These are phyloP conservation scores for Crocuta crocuta DNA, from an alignment of 2,113 vertebrate genomes.

Conservation along the genomic window DNA sequence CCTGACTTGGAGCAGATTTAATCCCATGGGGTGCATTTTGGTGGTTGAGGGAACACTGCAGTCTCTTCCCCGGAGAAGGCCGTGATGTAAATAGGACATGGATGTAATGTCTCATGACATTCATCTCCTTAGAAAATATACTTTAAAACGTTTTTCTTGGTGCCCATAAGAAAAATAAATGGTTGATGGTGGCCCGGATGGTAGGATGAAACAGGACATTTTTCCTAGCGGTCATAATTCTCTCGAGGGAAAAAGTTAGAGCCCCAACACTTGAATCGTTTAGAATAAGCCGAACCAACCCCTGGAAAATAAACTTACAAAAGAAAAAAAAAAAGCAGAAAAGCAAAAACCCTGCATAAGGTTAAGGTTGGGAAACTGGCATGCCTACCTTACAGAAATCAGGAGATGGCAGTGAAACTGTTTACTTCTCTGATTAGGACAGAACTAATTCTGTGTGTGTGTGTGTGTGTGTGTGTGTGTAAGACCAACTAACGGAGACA, in stretches of 20 bases:
- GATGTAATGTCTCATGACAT: constrained; percentile 52
- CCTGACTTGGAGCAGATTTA: constrained; percentile 76
- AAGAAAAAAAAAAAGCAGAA: not conserved
- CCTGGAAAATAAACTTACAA: constrained; percentile 38
- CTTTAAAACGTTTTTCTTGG: constrained; percentile 70
- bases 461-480: not conserved
- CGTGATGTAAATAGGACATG: constrained; percentile 71
- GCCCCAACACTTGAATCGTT: constrained; percentile 4
- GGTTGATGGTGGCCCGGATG: constrained; percentile 53
- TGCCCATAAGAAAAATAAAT: constrained; percentile 75
- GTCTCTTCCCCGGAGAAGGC: constrained; percentile 74
- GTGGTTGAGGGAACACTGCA: constrained; percentile 73
- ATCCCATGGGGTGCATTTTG: constrained; percentile 75
- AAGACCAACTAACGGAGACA: not conserved
- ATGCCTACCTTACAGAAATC: not conserved
- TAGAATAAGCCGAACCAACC: constrained; percentile 6
- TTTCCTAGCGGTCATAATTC: constrained; percentile 67
- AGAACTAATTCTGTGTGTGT: not conserved
- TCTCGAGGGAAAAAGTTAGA: constrained; percentile 23
- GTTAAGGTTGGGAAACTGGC: not conserved
- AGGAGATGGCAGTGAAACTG: not conserved
- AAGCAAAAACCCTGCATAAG: not conserved
- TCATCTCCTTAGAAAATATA: constrained; percentile 80
- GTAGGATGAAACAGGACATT: constrained; percentile 61
- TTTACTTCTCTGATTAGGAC: constrained; percentile 24